Percentiles rank a stretch among this genome's conserved stretches.
Evolutionary conservation across 2,797 vertebrate genomes (phyloP).

Genomic region (Arnoldichthys spilopterus): DNA sequence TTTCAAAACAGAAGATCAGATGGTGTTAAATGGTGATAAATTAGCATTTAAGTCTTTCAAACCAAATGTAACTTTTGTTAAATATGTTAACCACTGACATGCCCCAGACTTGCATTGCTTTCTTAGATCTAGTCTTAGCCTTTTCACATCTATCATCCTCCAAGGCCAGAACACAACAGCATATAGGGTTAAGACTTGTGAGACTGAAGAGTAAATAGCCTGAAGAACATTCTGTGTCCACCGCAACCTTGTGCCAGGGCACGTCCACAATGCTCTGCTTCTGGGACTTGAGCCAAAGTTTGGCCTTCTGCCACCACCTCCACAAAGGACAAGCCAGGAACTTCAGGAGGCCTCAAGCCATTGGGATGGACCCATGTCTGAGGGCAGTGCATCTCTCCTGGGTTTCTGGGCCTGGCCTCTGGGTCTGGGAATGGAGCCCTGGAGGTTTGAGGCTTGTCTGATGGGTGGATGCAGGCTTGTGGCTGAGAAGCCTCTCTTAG

Average conservation of each 20-base stretch:
- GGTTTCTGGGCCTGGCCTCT: conserved; percentile 55
- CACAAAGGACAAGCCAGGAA: conserved; percentile 43
- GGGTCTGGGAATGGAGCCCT: conserved; percentile 57
- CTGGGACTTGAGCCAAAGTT: conserved; percentile 47
- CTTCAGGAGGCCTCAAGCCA: conserved; percentile 34
- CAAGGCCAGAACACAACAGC: conserved; percentile 20
- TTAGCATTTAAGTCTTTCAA: not conserved
- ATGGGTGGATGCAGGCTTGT: conserved; percentile 56
- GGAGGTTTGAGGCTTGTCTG: conserved; percentile 57
- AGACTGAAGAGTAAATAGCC: conserved; percentile 44
- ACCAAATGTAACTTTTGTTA: not conserved
- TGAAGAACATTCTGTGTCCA: conserved; percentile 39
- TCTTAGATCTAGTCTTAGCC: not conserved
- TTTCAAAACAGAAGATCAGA: not conserved
- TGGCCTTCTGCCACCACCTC: conserved; percentile 41
- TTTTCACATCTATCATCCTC: conserved; percentile 38
- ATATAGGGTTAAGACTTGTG: conserved; percentile 40
- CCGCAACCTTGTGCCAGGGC: conserved; percentile 48
- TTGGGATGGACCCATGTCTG: conserved; percentile 47
- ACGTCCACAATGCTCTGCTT: conserved; percentile 43
- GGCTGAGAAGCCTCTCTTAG: conserved; percentile 55
- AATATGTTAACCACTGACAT: conserved; percentile 1
- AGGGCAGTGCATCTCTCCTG: conserved; percentile 55
- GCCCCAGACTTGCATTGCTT: conserved; percentile 3
- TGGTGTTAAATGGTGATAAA: not conserved